Evolutionary conservation across 2,888 invertebrate genomes (phyloP).

Genomic region (Acronicta aceris): DNA sequence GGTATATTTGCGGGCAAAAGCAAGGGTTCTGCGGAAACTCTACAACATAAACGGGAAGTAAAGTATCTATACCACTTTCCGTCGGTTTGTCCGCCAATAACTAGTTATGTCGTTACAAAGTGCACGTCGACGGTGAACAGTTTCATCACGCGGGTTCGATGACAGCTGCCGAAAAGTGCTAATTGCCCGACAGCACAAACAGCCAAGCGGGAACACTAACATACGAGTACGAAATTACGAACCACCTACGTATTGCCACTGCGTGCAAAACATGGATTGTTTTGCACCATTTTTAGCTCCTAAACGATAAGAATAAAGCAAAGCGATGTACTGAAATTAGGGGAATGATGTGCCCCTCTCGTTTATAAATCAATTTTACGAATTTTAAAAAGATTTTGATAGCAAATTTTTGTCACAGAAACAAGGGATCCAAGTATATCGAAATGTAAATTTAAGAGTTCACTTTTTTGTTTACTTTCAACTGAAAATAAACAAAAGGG

Average conservation of each 20-base stretch:
- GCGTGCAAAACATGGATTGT: not conserved
- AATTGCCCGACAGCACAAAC: slow-evolving; percentile 69
- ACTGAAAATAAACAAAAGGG: slow-evolving; percentile 58
- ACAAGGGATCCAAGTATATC: slow-evolving; percentile 55
- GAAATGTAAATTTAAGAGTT: slow-evolving; percentile 57
- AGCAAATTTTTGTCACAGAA: slow-evolving; percentile 62
- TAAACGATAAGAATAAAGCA: slow-evolving; percentile 1
- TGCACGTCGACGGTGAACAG: slow-evolving; percentile 44
- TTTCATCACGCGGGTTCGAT: slow-evolving; percentile 65
- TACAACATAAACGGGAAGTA: not conserved
- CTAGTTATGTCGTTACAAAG: slow-evolving; percentile 23
- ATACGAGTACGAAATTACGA: slow-evolving; percentile 12
- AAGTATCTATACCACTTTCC: not conserved
- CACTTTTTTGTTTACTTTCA: slow-evolving; percentile 56
- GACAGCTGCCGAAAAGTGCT: slow-evolving; percentile 81
- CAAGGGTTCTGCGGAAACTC: not conserved
- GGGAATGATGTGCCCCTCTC: slow-evolving; percentile 24
- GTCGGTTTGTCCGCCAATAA: slow-evolving; percentile 1
- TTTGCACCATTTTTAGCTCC: not conserved
- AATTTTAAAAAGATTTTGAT: slow-evolving; percentile 57
- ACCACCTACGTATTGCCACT: slow-evolving; percentile 25
- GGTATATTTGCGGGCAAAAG: not conserved
- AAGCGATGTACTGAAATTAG: not conserved
- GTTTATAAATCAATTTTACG: slow-evolving; percentile 49
- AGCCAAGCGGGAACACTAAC: slow-evolving; percentile 51